Percentiles rank a stretch among this genome's conserved stretches.
phyloP scores from a whole-genome alignment of 2,797 vertebrate species.

The Sardinella longiceps region DNA sequence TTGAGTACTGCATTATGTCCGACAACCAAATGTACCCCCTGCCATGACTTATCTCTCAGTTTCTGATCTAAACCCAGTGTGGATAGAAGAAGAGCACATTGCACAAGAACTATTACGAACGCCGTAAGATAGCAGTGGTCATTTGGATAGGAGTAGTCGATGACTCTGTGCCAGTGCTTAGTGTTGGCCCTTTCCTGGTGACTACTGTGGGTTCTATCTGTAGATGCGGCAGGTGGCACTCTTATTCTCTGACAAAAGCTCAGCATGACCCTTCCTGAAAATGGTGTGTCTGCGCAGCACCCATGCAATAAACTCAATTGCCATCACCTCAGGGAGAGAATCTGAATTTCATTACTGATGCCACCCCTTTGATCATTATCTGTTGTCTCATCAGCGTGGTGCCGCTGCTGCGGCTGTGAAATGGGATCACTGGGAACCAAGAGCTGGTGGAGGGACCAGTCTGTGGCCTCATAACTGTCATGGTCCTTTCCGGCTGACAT shows the following conservation, averaged over 20 bases:
- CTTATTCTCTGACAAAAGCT: conserved; percentile 37
- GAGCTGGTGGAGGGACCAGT: background rate
- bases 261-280: conserved; percentile 22
- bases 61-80: too few relatives aligned
- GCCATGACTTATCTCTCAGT: too few relatives aligned
- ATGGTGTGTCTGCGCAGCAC: conserved; percentile 22
- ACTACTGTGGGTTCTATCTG: background rate
- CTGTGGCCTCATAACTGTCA: background rate
- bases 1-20: too few relatives aligned
- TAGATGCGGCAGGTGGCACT: conserved; percentile 66
- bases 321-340: conserved; percentile 57
- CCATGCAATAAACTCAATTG: conserved; percentile 42
- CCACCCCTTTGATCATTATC: conserved; percentile 23
- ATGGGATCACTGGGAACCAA: conserved; percentile 35
- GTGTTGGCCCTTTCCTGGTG: background rate
- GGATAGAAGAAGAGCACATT: too few relatives aligned
- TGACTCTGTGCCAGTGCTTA: background rate
- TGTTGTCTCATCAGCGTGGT: conserved; percentile 46
- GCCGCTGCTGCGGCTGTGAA: too few relatives aligned
- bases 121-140: background rate
- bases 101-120: too few relatives aligned
- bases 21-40: too few relatives aligned
- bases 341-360: conserved; percentile 60
- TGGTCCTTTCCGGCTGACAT: background rate
- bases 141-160: background rate